Evolutionary conservation across 1,140 invertebrate genomes (phyloP), one percentile per base, ranked within the genome.

Genomic region (Caenorhabditis tropicalis): DNA sequence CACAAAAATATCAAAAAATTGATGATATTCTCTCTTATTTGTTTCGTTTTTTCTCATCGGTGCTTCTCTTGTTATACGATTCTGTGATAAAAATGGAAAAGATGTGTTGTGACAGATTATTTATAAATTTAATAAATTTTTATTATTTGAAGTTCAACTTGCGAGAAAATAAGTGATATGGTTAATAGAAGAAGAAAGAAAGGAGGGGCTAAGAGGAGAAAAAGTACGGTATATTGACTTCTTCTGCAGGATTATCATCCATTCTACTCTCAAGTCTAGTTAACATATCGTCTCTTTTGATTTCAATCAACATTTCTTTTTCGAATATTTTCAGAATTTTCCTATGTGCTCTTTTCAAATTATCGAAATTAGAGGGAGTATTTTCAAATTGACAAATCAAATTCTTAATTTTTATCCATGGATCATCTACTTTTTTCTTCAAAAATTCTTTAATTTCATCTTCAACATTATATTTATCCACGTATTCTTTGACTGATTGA

Each of bases 61-160:
- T 56, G 53, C 53, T 56, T n/a, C 53, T 56, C n/a, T 56, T 56
- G 53, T 56, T 56, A 56, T 56, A 10, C 53, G 53, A 56, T 56
- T 27, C 53, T 56, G 53, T 56, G 53, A 56, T 56, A 56, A 24
- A 56, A 56, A 56, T 27, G 24, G 5, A 56, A 56, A 65, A 36
- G 27, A 36, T 65, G 58, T 65, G 33, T 65, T 65, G 58, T 39
- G 58, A 65, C 21, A 65, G 31, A 65, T 65, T 65, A 36, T 65
- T 65, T 29, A 60, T 60, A 60, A 60, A 65, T 65, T 19, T 65
- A 27, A 65, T 65, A 27, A 16, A 36, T 56, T 19, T 36, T 19
- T 65, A 7, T 43, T 43, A 5, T 43, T 6, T 43, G 5, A 43
- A 43, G 5, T 43, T 43, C 39, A 12, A n/a, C n/a, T n/a, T n/a